Percentiles rank a stretch among this genome's conserved stretches.
Conservation (phyloP, 2,113 vertebrate species). For the Motacilla tschutschensis region DNA sequence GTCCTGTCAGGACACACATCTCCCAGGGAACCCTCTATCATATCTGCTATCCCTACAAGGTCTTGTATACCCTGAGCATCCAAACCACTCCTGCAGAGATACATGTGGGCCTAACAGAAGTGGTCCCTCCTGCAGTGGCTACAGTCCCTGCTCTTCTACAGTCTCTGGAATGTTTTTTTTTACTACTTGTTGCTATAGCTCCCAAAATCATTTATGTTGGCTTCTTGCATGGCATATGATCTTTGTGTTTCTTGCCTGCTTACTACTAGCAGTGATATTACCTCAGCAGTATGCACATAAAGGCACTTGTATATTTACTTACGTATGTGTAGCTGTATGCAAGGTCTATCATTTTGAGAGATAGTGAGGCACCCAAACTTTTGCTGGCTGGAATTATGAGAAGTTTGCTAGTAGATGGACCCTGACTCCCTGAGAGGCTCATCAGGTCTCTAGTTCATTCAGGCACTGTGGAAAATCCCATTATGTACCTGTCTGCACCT, state of each 20-base stretch:
- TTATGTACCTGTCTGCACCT: background rate
- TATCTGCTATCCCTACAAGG: accelerated
- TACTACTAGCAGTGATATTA: background rate
- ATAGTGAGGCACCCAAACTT: background rate
- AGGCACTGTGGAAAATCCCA: background rate
- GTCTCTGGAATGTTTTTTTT: background rate
- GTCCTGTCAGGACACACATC: background rate
- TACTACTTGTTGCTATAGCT: background rate
- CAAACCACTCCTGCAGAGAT: background rate
- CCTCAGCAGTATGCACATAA: background rate
- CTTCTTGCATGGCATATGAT: too few species aligned
- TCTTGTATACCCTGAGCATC: background rate
- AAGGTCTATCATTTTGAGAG: background rate
- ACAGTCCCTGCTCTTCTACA: background rate
- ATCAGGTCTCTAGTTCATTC: background rate
- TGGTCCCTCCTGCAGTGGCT: background rate
- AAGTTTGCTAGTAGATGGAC: background rate
- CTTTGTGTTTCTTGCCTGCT: background rate
- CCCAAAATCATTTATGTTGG: background rate
- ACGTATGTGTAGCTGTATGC: background rate
- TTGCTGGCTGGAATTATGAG: background rate
- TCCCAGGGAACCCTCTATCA: background rate
- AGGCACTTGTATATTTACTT: background rate
- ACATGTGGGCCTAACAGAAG: background rate
- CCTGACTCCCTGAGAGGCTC: background rate